Conservation (phyloP, 2,113 vertebrate species). For the Noturus placidus region DNA sequence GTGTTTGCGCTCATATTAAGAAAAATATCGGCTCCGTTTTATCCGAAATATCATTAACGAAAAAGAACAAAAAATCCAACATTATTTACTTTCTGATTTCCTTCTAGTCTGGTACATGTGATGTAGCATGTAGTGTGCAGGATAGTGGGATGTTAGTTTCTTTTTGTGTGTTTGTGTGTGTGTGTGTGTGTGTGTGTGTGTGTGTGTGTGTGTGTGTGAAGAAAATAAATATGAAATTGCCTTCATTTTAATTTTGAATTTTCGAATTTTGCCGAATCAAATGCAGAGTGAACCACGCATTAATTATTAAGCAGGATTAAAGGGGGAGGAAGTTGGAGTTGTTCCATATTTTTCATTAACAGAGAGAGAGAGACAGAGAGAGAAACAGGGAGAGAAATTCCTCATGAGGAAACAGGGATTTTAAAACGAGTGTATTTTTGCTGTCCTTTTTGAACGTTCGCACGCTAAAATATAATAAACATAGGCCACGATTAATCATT, state of each 20-base stretch:
- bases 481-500: not conserved
- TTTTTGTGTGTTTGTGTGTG: not conserved
- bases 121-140: not conserved
- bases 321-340: slow-evolving; percentile 44
- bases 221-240: no score
- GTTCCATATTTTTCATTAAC: slow-evolving; percentile 47
- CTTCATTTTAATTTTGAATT: not conserved
- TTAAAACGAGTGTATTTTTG: not conserved
- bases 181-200: no score
- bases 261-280: not conserved
- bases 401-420: not conserved
- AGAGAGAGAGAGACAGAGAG: slow-evolving; percentile 8
- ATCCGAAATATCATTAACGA: not conserved
- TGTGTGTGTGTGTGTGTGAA: no score
- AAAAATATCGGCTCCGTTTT: not conserved
- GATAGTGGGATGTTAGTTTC: not conserved
- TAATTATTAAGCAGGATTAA: slow-evolving; percentile 55
- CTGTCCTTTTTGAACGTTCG: not conserved
- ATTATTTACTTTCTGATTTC: not conserved
- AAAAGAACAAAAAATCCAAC: not conserved
- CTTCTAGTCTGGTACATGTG: not conserved
- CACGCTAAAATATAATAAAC: no score
- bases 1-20: not conserved
- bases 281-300: slow-evolving; percentile 29
- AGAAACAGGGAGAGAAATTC: slow-evolving; percentile 1